Evolutionary conservation across 2,797 vertebrate genomes (phyloP).

Genomic region (Anisognathus igniventris): DNA sequence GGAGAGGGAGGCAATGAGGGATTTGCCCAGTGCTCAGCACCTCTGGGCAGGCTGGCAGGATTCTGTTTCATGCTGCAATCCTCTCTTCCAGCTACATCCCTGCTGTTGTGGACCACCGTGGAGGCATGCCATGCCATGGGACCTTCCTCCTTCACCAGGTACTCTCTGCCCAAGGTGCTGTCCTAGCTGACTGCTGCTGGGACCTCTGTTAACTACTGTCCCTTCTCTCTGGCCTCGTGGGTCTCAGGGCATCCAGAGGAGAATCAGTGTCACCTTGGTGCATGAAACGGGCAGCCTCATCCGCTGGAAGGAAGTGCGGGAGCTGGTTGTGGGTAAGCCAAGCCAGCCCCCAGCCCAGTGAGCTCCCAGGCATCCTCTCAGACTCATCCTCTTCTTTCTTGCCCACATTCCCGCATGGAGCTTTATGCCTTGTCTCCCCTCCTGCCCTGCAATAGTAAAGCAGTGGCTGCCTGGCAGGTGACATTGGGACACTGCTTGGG

Average conservation of each 20-base stretch:
- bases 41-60: background rate
- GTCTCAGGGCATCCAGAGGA: constrained; percentile 91
- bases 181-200: background rate
- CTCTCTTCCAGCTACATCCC: constrained; percentile 87
- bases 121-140: constrained; percentile 93
- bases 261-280: constrained; percentile 90
- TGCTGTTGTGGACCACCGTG: constrained; percentile 92
- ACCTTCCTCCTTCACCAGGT: constrained; percentile 98
- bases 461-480: fast-evolving
- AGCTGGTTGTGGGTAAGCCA: constrained; percentile 93
- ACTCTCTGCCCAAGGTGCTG: background rate
- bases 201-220: background rate
- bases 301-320: constrained; percentile 92
- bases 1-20: fast-evolving
- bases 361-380: background rate
- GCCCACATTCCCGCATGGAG: fast-evolving
- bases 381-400: background rate
- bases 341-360: background rate
- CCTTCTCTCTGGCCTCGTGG: background rate
- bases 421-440: background rate
- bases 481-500: fast-evolving
- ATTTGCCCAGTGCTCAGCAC: background rate
- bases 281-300: constrained; percentile 91
- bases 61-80: background rate
- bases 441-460: background rate